These are phyloP conservation scores for Dendronephthya gigantea DNA, from an alignment of 64 coral and sea anemone species.

Conservation along the genomic window DNA sequence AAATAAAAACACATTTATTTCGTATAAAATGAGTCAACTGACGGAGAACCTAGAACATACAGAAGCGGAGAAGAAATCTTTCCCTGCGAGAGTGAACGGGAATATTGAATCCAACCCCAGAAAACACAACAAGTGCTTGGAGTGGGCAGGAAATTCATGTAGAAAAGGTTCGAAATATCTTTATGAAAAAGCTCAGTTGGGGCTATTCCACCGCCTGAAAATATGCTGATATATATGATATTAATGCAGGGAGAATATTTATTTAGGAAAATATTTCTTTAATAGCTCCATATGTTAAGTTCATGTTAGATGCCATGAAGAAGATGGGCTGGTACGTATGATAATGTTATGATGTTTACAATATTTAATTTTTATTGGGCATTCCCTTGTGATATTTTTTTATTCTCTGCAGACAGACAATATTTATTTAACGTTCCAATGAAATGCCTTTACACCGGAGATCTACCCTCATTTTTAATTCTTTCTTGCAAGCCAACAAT, in stretches of 20 bases:
- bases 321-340: conserved; percentile 58
- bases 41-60: background rate
- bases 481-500: too few relatives aligned
- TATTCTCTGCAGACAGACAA: too few relatives aligned
- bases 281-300: conserved; percentile 57
- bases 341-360: background rate
- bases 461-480: too few relatives aligned
- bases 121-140: conserved; percentile 28
- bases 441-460: too few relatives aligned
- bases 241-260: too few relatives aligned
- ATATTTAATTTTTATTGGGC: background rate
- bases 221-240: too few relatives aligned
- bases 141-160: conserved; percentile 17
- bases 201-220: too few relatives aligned
- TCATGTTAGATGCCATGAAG: conserved; percentile 62
- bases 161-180: conserved; percentile 21
- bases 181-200: background rate
- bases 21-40: background rate
- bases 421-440: too few relatives aligned
- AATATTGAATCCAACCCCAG: background rate
- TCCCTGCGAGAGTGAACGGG: background rate
- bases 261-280: background rate
- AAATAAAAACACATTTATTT: background rate
- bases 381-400: too few relatives aligned
- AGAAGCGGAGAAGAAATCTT: background rate